Evolutionary conservation across 2,888 invertebrate species (phyloP).

Genomic region (Amphipyra berbera): DNA sequence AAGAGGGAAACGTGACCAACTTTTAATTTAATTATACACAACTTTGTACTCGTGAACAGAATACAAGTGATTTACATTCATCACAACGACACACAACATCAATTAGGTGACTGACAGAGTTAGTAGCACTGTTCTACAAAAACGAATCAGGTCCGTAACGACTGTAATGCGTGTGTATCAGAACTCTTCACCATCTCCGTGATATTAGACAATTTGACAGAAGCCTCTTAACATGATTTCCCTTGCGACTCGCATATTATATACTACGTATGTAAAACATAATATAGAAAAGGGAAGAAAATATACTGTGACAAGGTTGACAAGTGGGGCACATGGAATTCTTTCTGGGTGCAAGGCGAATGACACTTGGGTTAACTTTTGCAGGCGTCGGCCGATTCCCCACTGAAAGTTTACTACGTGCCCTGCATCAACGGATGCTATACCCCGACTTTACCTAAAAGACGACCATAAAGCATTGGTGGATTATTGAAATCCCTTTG

Average conservation of each 20-base stretch:
- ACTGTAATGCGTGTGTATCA: slow-evolving; percentile 30
- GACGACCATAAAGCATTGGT: slow-evolving; percentile 44
- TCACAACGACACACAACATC: slow-evolving; percentile 24
- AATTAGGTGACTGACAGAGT: slow-evolving; percentile 19
- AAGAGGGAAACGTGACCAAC: slow-evolving; percentile 48
- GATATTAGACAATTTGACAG: slow-evolving; percentile 52
- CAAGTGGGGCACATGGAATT: slow-evolving; percentile 48
- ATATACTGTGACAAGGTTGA: slow-evolving; percentile 55
- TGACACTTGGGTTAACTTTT: slow-evolving; percentile 63
- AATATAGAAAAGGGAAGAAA: slow-evolving; percentile 18
- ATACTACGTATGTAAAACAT: slow-evolving; percentile 10
- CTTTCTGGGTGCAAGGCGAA: slow-evolving; percentile 48
- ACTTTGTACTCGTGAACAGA: slow-evolving; percentile 39
- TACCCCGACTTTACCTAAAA: slow-evolving; percentile 41
- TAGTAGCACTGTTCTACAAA: background rate
- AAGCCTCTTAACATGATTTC: slow-evolving; percentile 60
- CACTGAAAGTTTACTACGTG: slow-evolving; percentile 71
- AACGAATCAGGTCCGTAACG: no score
- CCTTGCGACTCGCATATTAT: slow-evolving; percentile 50
- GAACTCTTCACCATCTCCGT: slow-evolving; percentile 41
- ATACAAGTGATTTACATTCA: slow-evolving; percentile 52
- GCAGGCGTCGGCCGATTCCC: slow-evolving; percentile 52
- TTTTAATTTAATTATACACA: slow-evolving; percentile 52
- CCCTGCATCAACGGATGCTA: slow-evolving; percentile 57
- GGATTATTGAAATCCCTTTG: slow-evolving; percentile 68